phyloP scores from a whole-genome alignment of 2,113 vertebrate genomes.

The Xyrauchen texanus region DNA sequence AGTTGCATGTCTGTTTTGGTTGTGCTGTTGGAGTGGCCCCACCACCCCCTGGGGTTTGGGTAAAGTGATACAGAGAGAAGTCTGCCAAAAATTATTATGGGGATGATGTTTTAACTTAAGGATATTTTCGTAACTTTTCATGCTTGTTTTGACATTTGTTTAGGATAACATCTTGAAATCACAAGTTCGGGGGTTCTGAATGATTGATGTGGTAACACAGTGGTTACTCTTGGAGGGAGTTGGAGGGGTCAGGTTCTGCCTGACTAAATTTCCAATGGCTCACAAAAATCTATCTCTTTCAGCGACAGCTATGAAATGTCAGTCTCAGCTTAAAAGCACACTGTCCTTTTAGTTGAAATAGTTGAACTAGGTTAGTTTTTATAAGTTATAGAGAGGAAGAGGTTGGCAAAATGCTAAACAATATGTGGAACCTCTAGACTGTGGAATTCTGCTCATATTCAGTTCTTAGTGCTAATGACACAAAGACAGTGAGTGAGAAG shows the following conservation, averaged over 20 bases:
- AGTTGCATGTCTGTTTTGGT: neutral
- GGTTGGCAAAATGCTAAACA: constrained; percentile 35
- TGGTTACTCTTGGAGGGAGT: neutral
- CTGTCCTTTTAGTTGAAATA: neutral
- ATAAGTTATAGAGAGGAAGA: neutral
- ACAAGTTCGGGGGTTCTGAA: constrained; percentile 31
- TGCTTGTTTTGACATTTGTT: constrained; percentile 44
- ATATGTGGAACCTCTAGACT: constrained; percentile 29
- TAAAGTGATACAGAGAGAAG: constrained; percentile 11
- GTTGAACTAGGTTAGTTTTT: constrained; percentile 31
- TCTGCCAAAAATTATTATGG: constrained; percentile 19
- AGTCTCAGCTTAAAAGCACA: neutral
- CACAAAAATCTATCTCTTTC: neutral
- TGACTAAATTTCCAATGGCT: constrained; percentile 23
- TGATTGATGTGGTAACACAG: constrained; percentile 9
- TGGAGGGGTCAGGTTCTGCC: constrained; percentile 3
- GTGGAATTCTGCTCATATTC: constrained; percentile 34
- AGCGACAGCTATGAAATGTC: neutral
- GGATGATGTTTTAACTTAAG: constrained; percentile 18
- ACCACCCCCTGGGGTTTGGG: neutral
- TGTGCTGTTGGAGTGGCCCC: neutral
- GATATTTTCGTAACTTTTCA: constrained; percentile 4
- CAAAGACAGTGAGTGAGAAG: neutral
- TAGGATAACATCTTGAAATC: constrained; percentile 42
- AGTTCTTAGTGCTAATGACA: constrained; percentile 20